Base-by-base conservation (phyloP, 1,140 invertebrate genomes). In the Drosophila pseudoananassae region DNA sequence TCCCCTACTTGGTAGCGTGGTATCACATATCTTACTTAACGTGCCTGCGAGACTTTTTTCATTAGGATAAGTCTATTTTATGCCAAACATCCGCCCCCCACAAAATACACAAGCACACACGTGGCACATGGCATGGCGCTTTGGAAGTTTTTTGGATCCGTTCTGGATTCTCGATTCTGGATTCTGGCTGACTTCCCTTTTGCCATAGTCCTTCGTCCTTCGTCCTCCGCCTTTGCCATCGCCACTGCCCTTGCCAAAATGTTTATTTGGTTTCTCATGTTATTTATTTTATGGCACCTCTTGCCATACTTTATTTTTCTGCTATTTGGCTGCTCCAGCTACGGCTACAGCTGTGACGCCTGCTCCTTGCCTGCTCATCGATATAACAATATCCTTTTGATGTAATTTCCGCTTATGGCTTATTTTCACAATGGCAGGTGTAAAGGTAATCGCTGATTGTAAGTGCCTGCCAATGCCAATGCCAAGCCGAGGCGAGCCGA, bases 31-130 rank as follows among this genome's bases (percentile, higher is more conserved):
- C 83, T 87, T 88, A 88, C 83, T 88, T 88, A 87, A 88, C 78
- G 78, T 83, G 78, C 83, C 78, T 88, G 63, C 83, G 66, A 88
- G 83, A 87, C 83, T 88, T 88, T 88, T 88, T 88, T 89, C 83
- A 88, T 88, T 88, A 88, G 83, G 84, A 89, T 88, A 88, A 88
- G 83, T 88, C 83, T 88, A 88, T 88, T 88, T 88, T 88, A 88
- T 88, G 66, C 83, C 78, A 78, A 82, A 73, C 78, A 87, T 73
- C 71, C 73, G 55, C 64, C 53, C 66, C 53, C 58, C 74, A 57
- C 27, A 55, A 38, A 29, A 45, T 57, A 53, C 15, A 74, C 49
- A 12, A 36, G 8, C 23, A 36, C 46, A 61, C 70, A 70, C 40
- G 58, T 60, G 70, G 47, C 58, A 74, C 61, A 66, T 63, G 60